phyloP scores from a whole-genome alignment of 2,888 invertebrate species.

The Ennomos fuscantarius region DNA sequence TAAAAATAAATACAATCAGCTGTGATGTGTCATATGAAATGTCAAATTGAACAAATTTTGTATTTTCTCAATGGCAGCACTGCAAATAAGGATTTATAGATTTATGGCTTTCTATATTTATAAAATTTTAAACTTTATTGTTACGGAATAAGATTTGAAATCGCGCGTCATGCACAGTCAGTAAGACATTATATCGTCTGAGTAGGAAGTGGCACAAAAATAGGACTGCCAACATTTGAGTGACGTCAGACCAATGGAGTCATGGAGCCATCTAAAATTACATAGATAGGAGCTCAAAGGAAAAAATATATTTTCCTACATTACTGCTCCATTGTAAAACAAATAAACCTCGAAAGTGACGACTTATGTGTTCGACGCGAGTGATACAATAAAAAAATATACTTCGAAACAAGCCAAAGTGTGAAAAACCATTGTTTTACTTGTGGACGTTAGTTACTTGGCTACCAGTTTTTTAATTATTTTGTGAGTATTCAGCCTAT shows the following conservation, averaged over 20 bases:
- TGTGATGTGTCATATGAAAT: constrained; percentile 38
- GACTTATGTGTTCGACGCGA: constrained; percentile 63
- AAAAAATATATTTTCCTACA: constrained; percentile 68
- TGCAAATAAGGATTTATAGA: constrained; percentile 47
- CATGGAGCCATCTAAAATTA: constrained; percentile 82
- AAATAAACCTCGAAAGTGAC: constrained; percentile 63
- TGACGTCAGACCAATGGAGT: constrained; percentile 81
- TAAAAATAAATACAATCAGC: constrained; percentile 37
- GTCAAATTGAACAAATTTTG: constrained; percentile 19
- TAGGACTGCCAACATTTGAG: constrained; percentile 83
- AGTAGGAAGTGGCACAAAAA: constrained; percentile 80
- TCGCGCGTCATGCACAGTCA: constrained; percentile 51
- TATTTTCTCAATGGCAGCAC: constrained; percentile 59
- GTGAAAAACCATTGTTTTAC: constrained; percentile 45
- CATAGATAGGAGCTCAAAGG: constrained; percentile 61
- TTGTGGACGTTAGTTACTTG: constrained; percentile 62
- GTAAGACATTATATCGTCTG: constrained; percentile 67
- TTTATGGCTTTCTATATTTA: constrained; percentile 50
- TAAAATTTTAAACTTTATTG: constrained; percentile 60
- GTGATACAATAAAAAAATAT: constrained; percentile 52
- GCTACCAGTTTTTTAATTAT: constrained; percentile 65
- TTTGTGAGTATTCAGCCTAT: constrained; percentile 74
- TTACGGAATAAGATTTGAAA: constrained; percentile 55
- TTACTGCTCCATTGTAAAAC: constrained; percentile 63
- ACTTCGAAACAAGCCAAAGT: constrained; percentile 39